Evolutionary conservation across 2,888 invertebrate species (phyloP).

Genomic region (Melangyna quadrimaculata): DNA sequence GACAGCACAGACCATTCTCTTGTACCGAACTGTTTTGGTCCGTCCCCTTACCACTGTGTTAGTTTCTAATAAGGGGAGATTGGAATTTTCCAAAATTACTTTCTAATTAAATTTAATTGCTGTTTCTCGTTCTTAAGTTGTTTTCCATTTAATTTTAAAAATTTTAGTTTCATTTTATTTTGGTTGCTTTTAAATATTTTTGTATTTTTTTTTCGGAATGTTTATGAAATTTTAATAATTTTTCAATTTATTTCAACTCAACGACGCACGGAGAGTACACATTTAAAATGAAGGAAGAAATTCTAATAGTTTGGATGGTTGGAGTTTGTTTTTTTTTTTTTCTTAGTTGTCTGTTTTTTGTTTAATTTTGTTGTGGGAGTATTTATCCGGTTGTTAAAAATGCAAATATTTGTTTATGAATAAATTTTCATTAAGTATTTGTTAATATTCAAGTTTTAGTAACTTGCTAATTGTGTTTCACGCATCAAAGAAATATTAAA

Average conservation of each 20-base stretch:
- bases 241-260: slow-evolving; percentile 46
- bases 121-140: slow-evolving; percentile 46
- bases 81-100: slow-evolving; percentile 68
- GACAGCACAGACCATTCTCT: neutral
- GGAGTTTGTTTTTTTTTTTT: neutral
- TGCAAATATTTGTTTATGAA: slow-evolving; percentile 41
- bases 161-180: neutral
- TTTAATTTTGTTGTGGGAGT: slow-evolving; percentile 14
- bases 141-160: slow-evolving; percentile 1
- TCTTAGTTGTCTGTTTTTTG: neutral
- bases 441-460: slow-evolving; percentile 27
- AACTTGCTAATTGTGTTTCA: slow-evolving; percentile 32
- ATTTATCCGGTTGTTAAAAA: slow-evolving; percentile 31
- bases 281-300: neutral
- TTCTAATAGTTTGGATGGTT: neutral
- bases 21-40: neutral
- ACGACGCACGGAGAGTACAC: neutral
- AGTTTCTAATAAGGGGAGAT: slow-evolving; percentile 31
- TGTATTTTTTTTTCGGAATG: slow-evolving; percentile 16
- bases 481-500: slow-evolving; percentile 27
- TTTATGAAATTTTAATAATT: slow-evolving; percentile 57
- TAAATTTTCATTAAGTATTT: slow-evolving; percentile 34
- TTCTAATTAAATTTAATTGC: slow-evolving; percentile 71
- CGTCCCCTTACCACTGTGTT: neutral
- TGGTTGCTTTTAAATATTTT: slow-evolving; percentile 17